Evolutionary conservation across 2,797 vertebrate species (phyloP).

Genomic region (Cynodonichthys magdalenae): DNA sequence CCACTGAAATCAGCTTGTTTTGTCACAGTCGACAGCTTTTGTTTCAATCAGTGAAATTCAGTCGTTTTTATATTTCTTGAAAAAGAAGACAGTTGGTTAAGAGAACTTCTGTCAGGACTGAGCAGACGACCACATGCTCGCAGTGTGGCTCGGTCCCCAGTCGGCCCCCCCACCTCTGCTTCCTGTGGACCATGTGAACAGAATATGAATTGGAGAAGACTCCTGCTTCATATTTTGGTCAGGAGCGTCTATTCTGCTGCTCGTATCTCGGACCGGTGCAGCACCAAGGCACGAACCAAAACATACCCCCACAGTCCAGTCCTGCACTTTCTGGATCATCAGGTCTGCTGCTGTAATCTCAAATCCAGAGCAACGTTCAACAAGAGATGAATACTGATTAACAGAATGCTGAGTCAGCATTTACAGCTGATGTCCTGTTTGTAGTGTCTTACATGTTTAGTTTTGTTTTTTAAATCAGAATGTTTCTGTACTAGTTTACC

Average conservation of each 20-base stretch:
- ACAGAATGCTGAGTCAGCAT: too few relatives aligned
- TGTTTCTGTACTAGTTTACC: too few relatives aligned
- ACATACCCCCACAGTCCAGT: slow-evolving; percentile 9
- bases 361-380: neutral
- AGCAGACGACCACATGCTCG: slow-evolving; percentile 30
- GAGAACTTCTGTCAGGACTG: slow-evolving; percentile 22
- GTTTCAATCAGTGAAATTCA: slow-evolving; percentile 34
- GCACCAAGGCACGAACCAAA: slow-evolving; percentile 30
- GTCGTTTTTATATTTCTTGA: slow-evolving; percentile 6
- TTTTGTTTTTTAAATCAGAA: too few relatives aligned
- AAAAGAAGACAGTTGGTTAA: slow-evolving; percentile 33
- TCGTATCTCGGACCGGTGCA: slow-evolving; percentile 43
- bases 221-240: slow-evolving; percentile 56
- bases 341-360: slow-evolving; percentile 1
- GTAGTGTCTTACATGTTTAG: too few relatives aligned
- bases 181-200: slow-evolving; percentile 38
- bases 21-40: slow-evolving; percentile 23
- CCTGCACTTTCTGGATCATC: slow-evolving; percentile 34
- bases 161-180: slow-evolving; percentile 25
- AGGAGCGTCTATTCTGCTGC: slow-evolving; percentile 20
- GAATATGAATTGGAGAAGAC: slow-evolving; percentile 54
- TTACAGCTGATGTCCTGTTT: too few relatives aligned
- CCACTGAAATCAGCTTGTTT: slow-evolving; percentile 8
- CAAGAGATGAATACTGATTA: too few relatives aligned
- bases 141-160: slow-evolving; percentile 40